Evolutionary conservation across 2,797 vertebrate genomes (phyloP).

Genomic region (Alcedo quadribrachys): DNA sequence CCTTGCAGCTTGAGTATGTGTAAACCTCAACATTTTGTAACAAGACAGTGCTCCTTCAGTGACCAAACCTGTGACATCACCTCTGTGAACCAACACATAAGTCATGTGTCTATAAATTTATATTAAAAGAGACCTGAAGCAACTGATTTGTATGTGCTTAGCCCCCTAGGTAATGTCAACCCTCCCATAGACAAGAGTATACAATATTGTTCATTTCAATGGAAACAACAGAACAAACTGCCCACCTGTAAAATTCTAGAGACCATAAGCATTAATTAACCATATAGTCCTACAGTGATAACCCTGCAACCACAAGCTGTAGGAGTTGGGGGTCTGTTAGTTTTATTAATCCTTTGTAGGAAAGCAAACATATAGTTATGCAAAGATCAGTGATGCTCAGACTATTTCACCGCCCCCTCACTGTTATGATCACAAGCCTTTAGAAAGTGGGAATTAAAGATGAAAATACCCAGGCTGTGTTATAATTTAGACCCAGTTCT

Average conservation of each 20-base stretch:
- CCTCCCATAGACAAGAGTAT: neutral
- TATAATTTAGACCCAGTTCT: neutral
- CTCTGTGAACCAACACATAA: neutral
- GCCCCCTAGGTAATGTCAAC: neutral
- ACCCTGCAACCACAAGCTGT: neutral
- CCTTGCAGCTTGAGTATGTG: neutral
- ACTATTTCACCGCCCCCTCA: neutral
- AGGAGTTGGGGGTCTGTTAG: neutral
- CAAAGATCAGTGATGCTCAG: neutral
- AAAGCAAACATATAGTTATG: neutral
- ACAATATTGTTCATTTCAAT: neutral
- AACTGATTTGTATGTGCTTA: neutral
- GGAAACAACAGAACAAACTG: neutral
- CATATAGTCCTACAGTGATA: neutral
- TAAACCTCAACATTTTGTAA: neutral
- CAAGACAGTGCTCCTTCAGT: neutral
- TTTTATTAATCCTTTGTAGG: neutral
- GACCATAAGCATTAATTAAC: neutral
- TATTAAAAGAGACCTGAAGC: neutral
- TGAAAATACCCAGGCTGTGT: neutral
- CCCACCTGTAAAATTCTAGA: neutral
- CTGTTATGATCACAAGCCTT: neutral
- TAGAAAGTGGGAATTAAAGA: neutral
- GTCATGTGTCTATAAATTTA: neutral
- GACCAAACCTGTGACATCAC: neutral